Base-by-base conservation (phyloP, 2,888 invertebrate species). In the Dimorphilus gyrociliatus region DNA sequence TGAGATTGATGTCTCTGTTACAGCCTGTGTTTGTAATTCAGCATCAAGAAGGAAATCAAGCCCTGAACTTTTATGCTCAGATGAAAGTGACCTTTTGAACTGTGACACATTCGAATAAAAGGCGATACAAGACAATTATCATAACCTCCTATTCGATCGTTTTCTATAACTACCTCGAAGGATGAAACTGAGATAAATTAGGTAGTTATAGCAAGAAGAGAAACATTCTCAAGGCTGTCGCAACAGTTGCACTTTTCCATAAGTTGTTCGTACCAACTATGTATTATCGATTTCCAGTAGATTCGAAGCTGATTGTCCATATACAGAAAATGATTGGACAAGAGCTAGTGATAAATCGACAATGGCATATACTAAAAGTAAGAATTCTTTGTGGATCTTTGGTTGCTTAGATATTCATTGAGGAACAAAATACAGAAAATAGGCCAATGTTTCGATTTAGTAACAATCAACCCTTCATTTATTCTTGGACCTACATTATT, bases 371-470 rank as follows among this genome's bases (percentile, higher is more conserved):
- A 48, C 51, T 18, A 63, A 60, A 41, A 65, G 65, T 37, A 68
- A 70, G 44, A 63, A 64, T 5, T 44, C 65, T 29, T 69, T 69
- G 2, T 69, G 70, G 44, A 63, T n/a, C n/a, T n/a, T n/a, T 60
- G 38, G 64, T 64, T n/a, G 69, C 69, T 1, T 69, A 69, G 69
- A 63, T 68, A 33, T 69, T 64, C 42, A 53, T 68, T 7, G 56
- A 64, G 34, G 57, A 60, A 27, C 45, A 65, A n/a, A 55, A 60
- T n/a, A 43, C 64, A 60, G 51, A 39, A 32, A 23, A n/a, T 18
- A 1, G 12, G 18, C 16, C 16, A 19, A 12, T 13, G 58, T 36
- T 64, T 69, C 37, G 64, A 65, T 37, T 42, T 69, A 40, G 59
- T 65, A 4, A 63, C 64, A n/a, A 55, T 69, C 30, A 67, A 68